Evolutionary conservation across 1,140 invertebrate species (phyloP), one percentile per base, ranked within the genome.

Genomic region (Musca domestica): DNA sequence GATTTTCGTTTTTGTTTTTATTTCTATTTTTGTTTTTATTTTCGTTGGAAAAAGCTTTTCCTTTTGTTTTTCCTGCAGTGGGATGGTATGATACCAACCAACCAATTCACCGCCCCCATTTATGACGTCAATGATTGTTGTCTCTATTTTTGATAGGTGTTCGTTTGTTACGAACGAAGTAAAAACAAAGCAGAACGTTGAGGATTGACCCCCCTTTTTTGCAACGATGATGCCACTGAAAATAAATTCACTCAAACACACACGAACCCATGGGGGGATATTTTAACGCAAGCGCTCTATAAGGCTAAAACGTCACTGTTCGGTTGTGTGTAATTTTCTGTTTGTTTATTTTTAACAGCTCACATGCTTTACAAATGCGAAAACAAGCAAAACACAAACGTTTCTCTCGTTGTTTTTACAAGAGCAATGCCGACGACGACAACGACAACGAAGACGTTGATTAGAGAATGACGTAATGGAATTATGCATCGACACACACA

Each of bases 381-480:
- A 19, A 51, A 12, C 48, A 2, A 51, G 41, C n/a, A 41, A 41
- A 12, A 5, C 6, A 41, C 34, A 9, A 30, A n/a, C 27, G 3
- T 30, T 9, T 30, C 27, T 30, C 27, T 30, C 27, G 27, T 2
- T 41, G 34, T 41, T 41, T 41, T 41, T 41, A 41, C 34, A 41
- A 41, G 34, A 41, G 34, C 34, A 5, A 41, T 41, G 34, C 27
- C 3, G 27, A 2, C 34, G 10, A 12, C 4, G 10, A 41, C 12
- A 17, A 23, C n/a, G n/a, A 61, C 15, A 1, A 30, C 30, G 30
- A 41, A 71, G 71, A 70, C 69, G 70, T 71, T 74, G 71, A 70
- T 72, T 73, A 56, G 71, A 69, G 67, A 76, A 78, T 78, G 76
- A 78, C 76, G 76, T 78, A 78, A 78, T 41, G 34, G 34, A 41